phyloP scores from a whole-genome alignment of 2,888 invertebrate species.

The Epiblema foenella region DNA sequence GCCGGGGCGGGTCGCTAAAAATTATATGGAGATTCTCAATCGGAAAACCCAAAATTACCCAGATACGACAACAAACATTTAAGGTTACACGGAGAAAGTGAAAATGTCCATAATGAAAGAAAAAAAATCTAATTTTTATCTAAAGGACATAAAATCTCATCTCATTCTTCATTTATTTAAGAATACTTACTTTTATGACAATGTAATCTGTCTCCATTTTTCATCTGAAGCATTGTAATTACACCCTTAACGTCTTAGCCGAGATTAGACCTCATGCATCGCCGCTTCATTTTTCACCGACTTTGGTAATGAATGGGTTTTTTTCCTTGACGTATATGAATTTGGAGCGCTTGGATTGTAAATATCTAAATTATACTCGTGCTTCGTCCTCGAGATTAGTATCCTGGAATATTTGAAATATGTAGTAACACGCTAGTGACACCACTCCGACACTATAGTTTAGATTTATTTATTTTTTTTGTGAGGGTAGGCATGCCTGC shows the following conservation, averaged over 20 bases:
- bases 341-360: constrained; percentile 1
- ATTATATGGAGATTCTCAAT: no score
- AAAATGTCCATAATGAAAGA: no score
- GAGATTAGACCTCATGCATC: constrained; percentile 46
- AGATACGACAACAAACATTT: no score
- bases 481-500: no score
- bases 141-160: neutral
- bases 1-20: no score
- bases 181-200: constrained; percentile 29
- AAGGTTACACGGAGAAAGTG: no score
- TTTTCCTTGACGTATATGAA: constrained; percentile 38
- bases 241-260: constrained; percentile 20
- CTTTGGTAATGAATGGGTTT: constrained; percentile 38
- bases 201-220: constrained; percentile 36
- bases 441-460: no score
- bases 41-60: no score
- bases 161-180: constrained; percentile 18
- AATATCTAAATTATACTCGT: neutral
- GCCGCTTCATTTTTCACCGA: constrained; percentile 48
- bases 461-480: no score
- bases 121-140: neutral
- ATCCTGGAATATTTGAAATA: no score
- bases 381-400: no score
- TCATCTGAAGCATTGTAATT: constrained; percentile 41
- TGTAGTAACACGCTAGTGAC: no score